phyloP scores from a whole-genome alignment of 35 echinoderm and acorn worm species.

The Ophioderma brevispina region DNA sequence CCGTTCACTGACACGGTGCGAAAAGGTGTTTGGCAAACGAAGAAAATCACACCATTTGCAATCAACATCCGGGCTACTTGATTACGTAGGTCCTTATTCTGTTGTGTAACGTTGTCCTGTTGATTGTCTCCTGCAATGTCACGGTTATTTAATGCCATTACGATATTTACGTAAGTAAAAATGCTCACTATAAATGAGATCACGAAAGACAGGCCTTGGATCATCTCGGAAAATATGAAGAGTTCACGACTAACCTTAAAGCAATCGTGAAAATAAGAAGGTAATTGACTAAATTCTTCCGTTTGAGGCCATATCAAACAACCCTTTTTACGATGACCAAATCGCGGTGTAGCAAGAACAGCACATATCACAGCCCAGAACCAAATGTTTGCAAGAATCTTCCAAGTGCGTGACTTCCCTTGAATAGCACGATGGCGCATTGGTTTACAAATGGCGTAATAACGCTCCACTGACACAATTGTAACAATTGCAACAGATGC shows the following conservation, averaged over 20 bases:
- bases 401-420: conserved; percentile 47
- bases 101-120: too few relatives aligned
- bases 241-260: not conserved
- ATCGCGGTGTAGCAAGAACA: not conserved
- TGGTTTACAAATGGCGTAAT: conserved; percentile 83
- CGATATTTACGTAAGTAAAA: too few relatives aligned
- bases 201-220: not conserved
- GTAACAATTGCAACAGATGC: conserved; percentile 76
- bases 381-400: conserved; percentile 60
- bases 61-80: too few relatives aligned
- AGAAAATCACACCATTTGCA: too few relatives aligned
- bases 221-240: not conserved
- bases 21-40: too few relatives aligned
- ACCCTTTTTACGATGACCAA: not conserved
- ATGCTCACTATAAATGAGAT: not conserved
- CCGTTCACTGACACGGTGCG: too few relatives aligned
- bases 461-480: conserved; percentile 78
- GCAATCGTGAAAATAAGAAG: not conserved
- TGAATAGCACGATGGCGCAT: conserved; percentile 62
- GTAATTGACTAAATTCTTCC: conserved; percentile 14
- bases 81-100: too few relatives aligned
- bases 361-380: conserved; percentile 41
- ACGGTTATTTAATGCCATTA: too few relatives aligned
- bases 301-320: conserved; percentile 33
- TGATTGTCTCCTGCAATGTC: too few relatives aligned